Base-by-base conservation (phyloP, 2,797 vertebrate genomes). In the Sebastiscus albofasciatus region DNA sequence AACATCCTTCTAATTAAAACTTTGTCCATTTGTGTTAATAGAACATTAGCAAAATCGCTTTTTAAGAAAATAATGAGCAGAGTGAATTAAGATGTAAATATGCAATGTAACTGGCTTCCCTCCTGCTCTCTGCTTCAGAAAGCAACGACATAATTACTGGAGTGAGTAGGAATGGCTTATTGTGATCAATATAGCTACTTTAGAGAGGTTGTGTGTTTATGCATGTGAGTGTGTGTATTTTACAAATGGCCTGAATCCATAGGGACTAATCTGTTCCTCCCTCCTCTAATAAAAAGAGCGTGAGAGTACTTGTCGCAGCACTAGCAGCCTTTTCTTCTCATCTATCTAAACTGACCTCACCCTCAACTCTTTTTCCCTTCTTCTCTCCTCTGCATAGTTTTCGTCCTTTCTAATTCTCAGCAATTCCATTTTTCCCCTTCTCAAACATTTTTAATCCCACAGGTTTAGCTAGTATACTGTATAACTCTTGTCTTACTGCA, bases 141-240 rank as follows among this genome's bases (percentile, higher is more conserved):
- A 31, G 33, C 6, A 55, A 13, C 11, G 68, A 71, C 26, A 67
- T 78, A 36, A 68, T 79, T 64, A 82, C 5, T 7, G 16, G 12
- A 61, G 60, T 42, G 61, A 69, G 36, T 4, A 8, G 33, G 46
- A 79, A 62, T 22, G 20, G 12, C 70, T 70, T 49, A 58, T 29
- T 74, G 26, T 5, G 6, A 81, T 83, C 77, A 68, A 79, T 85
- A 69, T 20, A 33, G 72, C 73, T 76, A 49, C 72, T 67, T 75
- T 7, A 36, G 54, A 61, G 42, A 58, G 42, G 5, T 22, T 54
- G 18, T 36, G 36, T 64, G 62, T 59, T 27, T 58, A 9, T 42
- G 26, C 4, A 1, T 36, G 42, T 2, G 16, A 33, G 33, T 83
- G 24, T 74, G 49, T 39, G 58, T 39, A 67, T 75, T 76, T n/a